Base-by-base conservation (phyloP, 2,113 vertebrate genomes). In the Pholis gunnellus region DNA sequence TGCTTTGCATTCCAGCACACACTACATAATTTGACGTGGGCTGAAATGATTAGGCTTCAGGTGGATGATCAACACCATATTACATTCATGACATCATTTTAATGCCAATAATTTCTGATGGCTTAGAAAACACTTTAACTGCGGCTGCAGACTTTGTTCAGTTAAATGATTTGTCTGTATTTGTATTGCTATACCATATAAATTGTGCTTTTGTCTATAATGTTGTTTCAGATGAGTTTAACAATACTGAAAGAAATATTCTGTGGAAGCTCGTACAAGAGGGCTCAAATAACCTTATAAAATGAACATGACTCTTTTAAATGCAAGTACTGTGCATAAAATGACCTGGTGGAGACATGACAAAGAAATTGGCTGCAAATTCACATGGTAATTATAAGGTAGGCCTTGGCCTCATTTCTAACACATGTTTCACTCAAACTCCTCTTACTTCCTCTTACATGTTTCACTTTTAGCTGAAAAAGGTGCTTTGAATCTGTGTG, bases 21-120 rank as follows among this genome's bases (percentile, higher is more conserved):
- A 27, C 22, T 34, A 20, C 22, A 71, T 63, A 6, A 65, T 84
- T 87, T 69, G 25, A 57, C 40, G 65, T 46, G 9, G 17, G 18
- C 29, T 40, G 20, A 72, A 81, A 27, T 40, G 29, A 81, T 66
- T 44, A 52, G 0, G 29, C 54, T 54, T 81, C 56, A 78, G 14
- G 20, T 54, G 20, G 38, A 11, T 64, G 48, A 78, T 83, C 72
- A 61, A 82, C 72, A 70, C 50, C n/a, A 75, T 15, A 82, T 87
- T 76, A 68, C 50, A 73, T 72, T 9, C 27, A 76, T 63, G 40
- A 57, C 75, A 77, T 77, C 0, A 20, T 72, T 71, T 61, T 36
- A 57, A 78, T 77, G 48, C 27, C 3, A 22, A n/a, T 25, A n/a
- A 38, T 25, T 66, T 15, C n/a, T 42, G 36, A 42, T 34, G 15